Base-by-base conservation (phyloP, 2,797 vertebrate genomes). In the Lerista edwardsae region DNA sequence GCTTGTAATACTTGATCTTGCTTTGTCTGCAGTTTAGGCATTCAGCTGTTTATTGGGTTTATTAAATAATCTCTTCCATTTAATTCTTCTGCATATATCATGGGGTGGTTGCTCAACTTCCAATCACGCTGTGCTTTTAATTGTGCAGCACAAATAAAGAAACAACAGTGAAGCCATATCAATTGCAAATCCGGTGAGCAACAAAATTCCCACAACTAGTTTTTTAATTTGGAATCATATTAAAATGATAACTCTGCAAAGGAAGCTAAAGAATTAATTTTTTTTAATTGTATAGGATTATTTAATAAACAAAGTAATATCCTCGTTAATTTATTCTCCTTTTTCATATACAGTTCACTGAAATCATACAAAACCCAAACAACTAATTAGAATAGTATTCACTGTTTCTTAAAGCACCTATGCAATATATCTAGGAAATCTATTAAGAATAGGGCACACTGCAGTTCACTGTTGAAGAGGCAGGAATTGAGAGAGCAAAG, bases 241-340 rank as follows among this genome's bases (percentile, higher is more conserved):
- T 95, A 95, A 94, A 95, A 93, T 87, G 86, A 91, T 84, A 95
- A 86, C 64, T 83, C 88, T 91, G 88, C 80, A 91, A 93, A 94
- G 82, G 81, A 92, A 90, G 84, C 93, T 91, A 94, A 94, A 95
- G 92, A 95, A 95, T 93, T 92, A 93, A 90, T 93, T 91, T 92
- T 90, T 94, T 94, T 94, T 93, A 95, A 94, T 91, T 94, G 88
- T 92, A 93, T 89, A 95, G 90, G 91, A 95, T 94, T 95, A 94
- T 91, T 96, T 94, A 94, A 95, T 95, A 95, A 96, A 94, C 90
- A 94, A 92, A 93, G 91, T 89, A 93, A 95, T 91, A 92, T 86
- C 82, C 71, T 71, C 92, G 87, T 67, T 93, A 95, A 95, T 95
- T 95, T 94, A 94, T 94, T 94, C 88, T 90, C 59, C 86, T 91